Base-by-base conservation (phyloP, 2,888 invertebrate species). In the Oscheius onirici region DNA sequence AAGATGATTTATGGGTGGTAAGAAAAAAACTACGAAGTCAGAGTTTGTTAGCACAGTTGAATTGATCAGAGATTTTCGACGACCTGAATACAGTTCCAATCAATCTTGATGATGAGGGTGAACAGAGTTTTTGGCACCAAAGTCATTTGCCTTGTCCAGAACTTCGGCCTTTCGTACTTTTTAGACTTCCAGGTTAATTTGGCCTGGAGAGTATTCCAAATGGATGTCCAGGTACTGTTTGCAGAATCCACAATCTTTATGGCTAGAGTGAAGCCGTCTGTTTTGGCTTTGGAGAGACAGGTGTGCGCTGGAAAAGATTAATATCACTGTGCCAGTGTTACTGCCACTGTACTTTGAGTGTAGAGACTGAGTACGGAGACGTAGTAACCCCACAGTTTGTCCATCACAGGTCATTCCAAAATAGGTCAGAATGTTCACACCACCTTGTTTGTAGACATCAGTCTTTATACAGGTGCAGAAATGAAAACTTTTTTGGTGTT, bases 71-170 rank as follows among this genome's bases (percentile, higher is more conserved):
- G 40, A 5, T 20, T 58, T 58, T 41, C 58, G 41, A 41, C n/a
- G 11, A 10, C 10, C n/a, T 51, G 34, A 22, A n/a, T 22, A n/a
- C 65, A 65, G 2, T 49, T 51, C 51, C 49, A 65, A 17, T 65
- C 65, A 40, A 20, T 11, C 40, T 58, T 58, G 20, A 2, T 58
- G 41, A 58, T 43, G 6, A 17, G 13, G n/a, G n/a, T n/a, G n/a
- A n/a, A n/a, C n/a, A n/a, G n/a, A n/a, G n/a, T n/a, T n/a, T n/a
- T n/a, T n/a, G n/a, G n/a, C n/a, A n/a, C 55, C 55, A 6, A 8
- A 55, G 15, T 15, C 55, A n/a, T 55, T 26, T n/a, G 26, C 26
- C 8, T 55, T 55, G 13, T 55, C 11, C 8, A 55, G n/a, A 3
- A 55, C 55, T 11, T 26, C 24, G 55, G 24, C 55, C 34, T 55